Base-by-base conservation (phyloP, 1,140 invertebrate genomes). In the Trichonephila clavipes region DNA sequence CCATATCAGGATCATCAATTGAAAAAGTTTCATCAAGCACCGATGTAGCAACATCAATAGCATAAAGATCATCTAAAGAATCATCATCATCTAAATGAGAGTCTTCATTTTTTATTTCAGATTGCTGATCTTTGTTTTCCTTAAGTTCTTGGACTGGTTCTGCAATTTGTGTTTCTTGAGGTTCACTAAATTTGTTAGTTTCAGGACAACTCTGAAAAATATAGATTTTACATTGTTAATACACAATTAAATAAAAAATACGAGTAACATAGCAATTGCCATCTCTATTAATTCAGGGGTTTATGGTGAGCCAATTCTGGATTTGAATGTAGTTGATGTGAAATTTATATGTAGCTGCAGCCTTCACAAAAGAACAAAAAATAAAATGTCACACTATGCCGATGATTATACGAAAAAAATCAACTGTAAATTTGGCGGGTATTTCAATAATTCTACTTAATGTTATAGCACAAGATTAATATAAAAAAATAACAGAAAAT, bases 1-100 rank as follows among this genome's bases (percentile, higher is more conserved):
- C n/a, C 34, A 89, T 28, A 2, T 72, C 88, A 16, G 83, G 83
- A 59, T 89, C 88, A 44, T 89, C 88, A n/a, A 89, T 51, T 10
- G 40, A 19, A n/a, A 89, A 77, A n/a, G 66, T 77, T 59, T 89
- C 59, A 77, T 89, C 69, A 4, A 89, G 21, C 10, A 77, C 19
- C n/a, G 34, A n/a, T 6, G 64, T 19, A 21, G 66, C 88, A 24
- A 24, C 69, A 28, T 89, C 40, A n/a, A 72, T 34, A 59, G 21
- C 40, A 77, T 34, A n/a, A 1, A 89, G 34, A 24, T 89, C 88
- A 34, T 61, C 85, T 28, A 62, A 61, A 24, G 40, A 66, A 24
- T 72, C 21, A 89, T 51, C 64, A 44, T 64, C 58, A 40, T 34
- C 72, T 8, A 34, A 34, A 34, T 34, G 7, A 69, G 24, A 77